Evolutionary conservation across 92 coral and sea anemone species (phyloP).

Genomic region (Parazoanthus atlanticus): DNA sequence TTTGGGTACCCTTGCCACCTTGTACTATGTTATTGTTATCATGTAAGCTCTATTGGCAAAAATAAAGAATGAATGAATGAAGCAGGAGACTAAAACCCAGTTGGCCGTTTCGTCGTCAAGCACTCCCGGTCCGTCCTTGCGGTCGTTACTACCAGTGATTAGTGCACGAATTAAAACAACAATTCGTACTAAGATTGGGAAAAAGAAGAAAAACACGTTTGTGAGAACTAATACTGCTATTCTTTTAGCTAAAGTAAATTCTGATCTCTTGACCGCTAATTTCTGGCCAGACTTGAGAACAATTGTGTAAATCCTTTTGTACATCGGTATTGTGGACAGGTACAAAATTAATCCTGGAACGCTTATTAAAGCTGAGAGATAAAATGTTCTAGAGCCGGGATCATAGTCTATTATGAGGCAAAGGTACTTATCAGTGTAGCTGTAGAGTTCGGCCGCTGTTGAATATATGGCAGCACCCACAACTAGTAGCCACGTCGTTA

Average conservation of each 20-base stretch:
- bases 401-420: background rate
- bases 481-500: background rate
- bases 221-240: conserved; percentile 2
- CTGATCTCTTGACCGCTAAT: background rate
- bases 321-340: background rate
- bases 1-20: too few species aligned
- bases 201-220: background rate
- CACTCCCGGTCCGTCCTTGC: background rate
- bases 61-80: too few species aligned
- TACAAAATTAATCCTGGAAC: background rate
- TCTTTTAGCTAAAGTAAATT: background rate
- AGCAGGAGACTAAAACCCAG: background rate
- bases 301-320: background rate
- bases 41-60: too few species aligned
- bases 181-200: background rate
- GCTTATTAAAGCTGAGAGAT: background rate
- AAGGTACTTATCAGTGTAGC: background rate
- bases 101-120: background rate
- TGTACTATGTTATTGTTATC: too few species aligned
- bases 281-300: background rate
- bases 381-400: background rate
- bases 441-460: background rate
- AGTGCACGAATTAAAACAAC: background rate
- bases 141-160: background rate
- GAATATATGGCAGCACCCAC: background rate